These are phyloP conservation scores for Reinhardtius hippoglossoides DNA, from an alignment of 2,113 vertebrate species.

Conservation along the genomic window DNA sequence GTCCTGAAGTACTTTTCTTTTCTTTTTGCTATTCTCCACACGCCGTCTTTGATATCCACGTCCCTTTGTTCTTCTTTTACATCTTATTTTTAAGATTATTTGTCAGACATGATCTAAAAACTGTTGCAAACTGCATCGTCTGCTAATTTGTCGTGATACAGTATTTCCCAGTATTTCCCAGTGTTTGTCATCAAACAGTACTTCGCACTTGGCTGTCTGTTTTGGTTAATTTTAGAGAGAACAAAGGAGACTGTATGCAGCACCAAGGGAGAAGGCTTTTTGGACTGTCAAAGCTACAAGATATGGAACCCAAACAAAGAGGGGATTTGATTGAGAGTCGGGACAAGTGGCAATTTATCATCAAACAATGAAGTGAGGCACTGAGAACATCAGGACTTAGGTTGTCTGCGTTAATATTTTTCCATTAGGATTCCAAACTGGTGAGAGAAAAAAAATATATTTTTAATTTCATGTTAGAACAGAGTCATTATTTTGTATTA, in stretches of 20 bases:
- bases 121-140: conserved; percentile 28
- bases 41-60: conserved; percentile 35
- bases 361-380: conserved; percentile 70
- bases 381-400: conserved; percentile 65
- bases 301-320: conserved; percentile 58
- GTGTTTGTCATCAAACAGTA: conserved; percentile 71
- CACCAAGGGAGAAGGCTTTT: conserved; percentile 52
- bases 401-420: conserved; percentile 67
- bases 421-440: conserved; percentile 70
- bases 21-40: conserved; percentile 25
- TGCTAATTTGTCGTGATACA: conserved; percentile 60
- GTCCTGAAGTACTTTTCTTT: conserved; percentile 27
- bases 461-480: conserved; percentile 81
- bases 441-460: conserved; percentile 70
- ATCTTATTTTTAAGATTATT: conserved; percentile 38
- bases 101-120: conserved; percentile 57
- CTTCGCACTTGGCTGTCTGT: conserved; percentile 58
- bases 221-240: conserved; percentile 58
- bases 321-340: conserved; percentile 75
- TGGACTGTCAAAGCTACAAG: conserved; percentile 51
- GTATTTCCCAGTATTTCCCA: conserved; percentile 52
- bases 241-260: conserved; percentile 54
- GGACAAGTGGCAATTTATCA: conserved; percentile 73
- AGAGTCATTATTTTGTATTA: conserved; percentile 82
- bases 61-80: conserved; percentile 48